phyloP scores from a whole-genome alignment of 2,888 invertebrate genomes.

The Tipula unca region DNA sequence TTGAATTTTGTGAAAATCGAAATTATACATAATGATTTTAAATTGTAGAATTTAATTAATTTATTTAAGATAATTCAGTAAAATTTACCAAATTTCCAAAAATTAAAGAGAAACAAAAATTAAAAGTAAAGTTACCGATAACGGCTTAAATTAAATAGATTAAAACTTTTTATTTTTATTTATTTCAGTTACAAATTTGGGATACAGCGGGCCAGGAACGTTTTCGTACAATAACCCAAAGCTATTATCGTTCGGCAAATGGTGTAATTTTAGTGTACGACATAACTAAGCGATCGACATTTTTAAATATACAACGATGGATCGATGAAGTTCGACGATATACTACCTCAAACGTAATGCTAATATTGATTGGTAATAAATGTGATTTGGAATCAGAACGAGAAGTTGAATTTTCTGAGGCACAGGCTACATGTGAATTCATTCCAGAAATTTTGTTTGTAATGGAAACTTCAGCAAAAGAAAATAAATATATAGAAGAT shows the following conservation, averaged over 20 bases:
- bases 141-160: too few species aligned
- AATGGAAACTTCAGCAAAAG: slow-evolving; percentile 84
- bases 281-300: slow-evolving; percentile 86
- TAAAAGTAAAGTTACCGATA: too few species aligned
- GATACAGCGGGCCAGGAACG: slow-evolving; percentile 96
- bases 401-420: slow-evolving; percentile 79
- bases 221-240: slow-evolving; percentile 93
- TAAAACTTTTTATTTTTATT: slow-evolving; percentile 19
- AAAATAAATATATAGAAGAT: slow-evolving; percentile 83
- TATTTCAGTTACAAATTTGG: slow-evolving; percentile 68
- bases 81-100: too few species aligned
- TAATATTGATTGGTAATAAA: slow-evolving; percentile 89
- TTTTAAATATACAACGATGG: slow-evolving; percentile 88
- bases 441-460: slow-evolving; percentile 80
- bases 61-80: too few species aligned
- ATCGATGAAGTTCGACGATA: slow-evolving; percentile 92
- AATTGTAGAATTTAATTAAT: too few species aligned
- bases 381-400: slow-evolving; percentile 73
- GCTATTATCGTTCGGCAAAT: slow-evolving; percentile 94
- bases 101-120: too few species aligned
- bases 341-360: slow-evolving; percentile 83
- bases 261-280: slow-evolving; percentile 97
- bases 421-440: slow-evolving; percentile 76
- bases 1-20: too few species aligned
- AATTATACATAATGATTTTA: too few species aligned